Base-by-base conservation (phyloP, 2,113 vertebrate species). In the Delphinapterus leucas region DNA sequence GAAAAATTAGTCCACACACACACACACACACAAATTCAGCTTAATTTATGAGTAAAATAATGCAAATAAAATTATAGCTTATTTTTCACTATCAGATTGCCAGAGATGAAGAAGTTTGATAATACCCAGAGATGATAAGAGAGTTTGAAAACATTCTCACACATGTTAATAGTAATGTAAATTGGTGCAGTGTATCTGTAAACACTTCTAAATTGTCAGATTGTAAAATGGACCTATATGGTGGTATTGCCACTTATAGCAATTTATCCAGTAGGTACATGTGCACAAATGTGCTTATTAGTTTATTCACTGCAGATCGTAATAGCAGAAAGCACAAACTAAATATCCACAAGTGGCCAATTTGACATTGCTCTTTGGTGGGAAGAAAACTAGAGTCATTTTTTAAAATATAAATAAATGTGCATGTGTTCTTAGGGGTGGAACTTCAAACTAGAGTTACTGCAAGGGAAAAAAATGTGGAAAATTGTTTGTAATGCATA, bases 221-320 rank as follows among this genome's bases (percentile, higher is more conserved):
- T 58, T 58, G 23, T 31, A 14, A 87, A 68, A 63, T 14, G 28
- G 49, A 38, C 82, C 11, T 14, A 18, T 47, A 11, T 28, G 2
- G 12, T 25, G 31, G 8, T 15, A 1, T 36, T 2, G 3, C 21
- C 20, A 15, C n/a, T 31, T 67, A 25, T 7, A 20, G 68, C 9
- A 36, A 36, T 53, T 55, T 65, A 20, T n/a, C 53, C 4, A 28
- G 0, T 13, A 85, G 20, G 67, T 33, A 0, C 12, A 36, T 0
- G 2, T 44, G 26, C 15, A 58, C n/a, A 76, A n/a, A 36, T 33
- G 33, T 20, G 41, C 49, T 84, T 65, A 12, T 36, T 26, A 44
- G 14, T 65, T n/a, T n/a, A 55, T 31, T 84, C 21, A 2, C 23
- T 41, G 36, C 25, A 49, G 20, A 28, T n/a, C 26, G 3, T 41